Evolutionary conservation across 2,888 invertebrate species (phyloP).

Genomic region (Tenodera sinensis): DNA sequence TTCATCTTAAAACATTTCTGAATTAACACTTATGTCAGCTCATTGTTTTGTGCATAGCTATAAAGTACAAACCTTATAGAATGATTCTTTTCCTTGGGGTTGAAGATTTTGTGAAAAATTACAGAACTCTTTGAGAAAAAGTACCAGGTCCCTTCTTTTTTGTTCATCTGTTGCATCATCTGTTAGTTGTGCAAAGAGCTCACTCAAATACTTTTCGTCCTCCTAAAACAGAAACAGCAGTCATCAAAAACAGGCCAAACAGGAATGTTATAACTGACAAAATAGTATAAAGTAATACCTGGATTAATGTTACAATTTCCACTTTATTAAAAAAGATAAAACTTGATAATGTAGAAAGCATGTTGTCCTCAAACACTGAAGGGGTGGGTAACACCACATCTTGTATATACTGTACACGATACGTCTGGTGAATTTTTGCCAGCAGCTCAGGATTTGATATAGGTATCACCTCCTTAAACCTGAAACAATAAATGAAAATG

Average conservation of each 20-base stretch:
- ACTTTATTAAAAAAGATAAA: constrained; percentile 99
- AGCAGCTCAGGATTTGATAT: constrained; percentile 92
- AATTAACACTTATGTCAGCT: not conserved
- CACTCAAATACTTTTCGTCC: constrained; percentile 93
- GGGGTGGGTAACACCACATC: constrained; percentile 98
- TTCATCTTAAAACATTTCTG: not conserved
- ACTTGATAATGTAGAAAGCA: constrained; percentile 94
- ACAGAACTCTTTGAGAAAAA: constrained; percentile 98
- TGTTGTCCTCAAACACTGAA: constrained; percentile 98
- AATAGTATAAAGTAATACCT: constrained; percentile 43
- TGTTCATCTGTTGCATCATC: constrained; percentile 80
- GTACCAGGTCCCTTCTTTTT: constrained; percentile 87
- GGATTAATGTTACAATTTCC: constrained; percentile 95
- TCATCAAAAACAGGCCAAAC: not conserved
- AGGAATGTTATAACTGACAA: not conserved
- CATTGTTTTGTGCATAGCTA: not conserved
- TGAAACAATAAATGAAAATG: constrained; percentile 34
- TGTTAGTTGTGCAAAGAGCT: constrained; percentile 89
- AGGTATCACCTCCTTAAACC: constrained; percentile 90
- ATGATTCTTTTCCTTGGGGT: constrained; percentile 93
- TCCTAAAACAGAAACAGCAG: constrained; percentile 58
- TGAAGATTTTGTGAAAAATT: constrained; percentile 98
- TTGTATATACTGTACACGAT: constrained; percentile 98
- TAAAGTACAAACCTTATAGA: constrained; percentile 69
- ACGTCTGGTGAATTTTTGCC: constrained; percentile 99